These are phyloP conservation scores for Mormyrops boulengeri DNA, from an alignment of 2,797 vertebrate genomes.

Conservation along the genomic window DNA sequence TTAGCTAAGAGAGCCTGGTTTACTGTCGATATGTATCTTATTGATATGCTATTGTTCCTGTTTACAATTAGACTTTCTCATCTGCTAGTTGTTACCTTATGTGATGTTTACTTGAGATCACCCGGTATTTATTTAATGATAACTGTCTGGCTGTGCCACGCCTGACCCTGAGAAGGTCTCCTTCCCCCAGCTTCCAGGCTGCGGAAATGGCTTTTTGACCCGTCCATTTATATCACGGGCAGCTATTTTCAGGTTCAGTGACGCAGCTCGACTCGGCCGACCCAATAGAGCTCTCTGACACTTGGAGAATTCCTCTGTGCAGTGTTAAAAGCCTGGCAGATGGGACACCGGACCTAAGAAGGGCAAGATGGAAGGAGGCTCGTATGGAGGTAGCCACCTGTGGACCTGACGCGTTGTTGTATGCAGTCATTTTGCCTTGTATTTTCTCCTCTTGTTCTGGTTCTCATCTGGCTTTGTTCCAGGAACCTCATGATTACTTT, in stretches of 20 bases:
- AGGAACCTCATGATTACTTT: not conserved
- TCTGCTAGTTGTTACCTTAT: not conserved
- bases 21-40: not conserved
- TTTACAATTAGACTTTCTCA: not conserved
- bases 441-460: not conserved
- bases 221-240: constrained; percentile 25
- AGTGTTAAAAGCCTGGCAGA: not conserved
- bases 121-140: not conserved
- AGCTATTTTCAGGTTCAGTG: constrained; percentile 26
- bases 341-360: not conserved
- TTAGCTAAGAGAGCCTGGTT: not conserved
- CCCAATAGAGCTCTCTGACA: constrained; percentile 23
- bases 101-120: not conserved
- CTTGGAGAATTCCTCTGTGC: constrained; percentile 18
- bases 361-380: not conserved
- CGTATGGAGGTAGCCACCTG: not conserved
- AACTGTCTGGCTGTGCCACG: not conserved
- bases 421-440: not conserved
- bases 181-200: constrained; percentile 6
- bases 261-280: constrained; percentile 13
- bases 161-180: not conserved
- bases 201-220: constrained; percentile 31
- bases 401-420: not conserved
- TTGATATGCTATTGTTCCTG: not conserved
- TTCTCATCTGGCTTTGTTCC: not conserved